phyloP scores from a whole-genome alignment of 2,113 vertebrate species.

The Stomatorhinus ivindoensis region DNA sequence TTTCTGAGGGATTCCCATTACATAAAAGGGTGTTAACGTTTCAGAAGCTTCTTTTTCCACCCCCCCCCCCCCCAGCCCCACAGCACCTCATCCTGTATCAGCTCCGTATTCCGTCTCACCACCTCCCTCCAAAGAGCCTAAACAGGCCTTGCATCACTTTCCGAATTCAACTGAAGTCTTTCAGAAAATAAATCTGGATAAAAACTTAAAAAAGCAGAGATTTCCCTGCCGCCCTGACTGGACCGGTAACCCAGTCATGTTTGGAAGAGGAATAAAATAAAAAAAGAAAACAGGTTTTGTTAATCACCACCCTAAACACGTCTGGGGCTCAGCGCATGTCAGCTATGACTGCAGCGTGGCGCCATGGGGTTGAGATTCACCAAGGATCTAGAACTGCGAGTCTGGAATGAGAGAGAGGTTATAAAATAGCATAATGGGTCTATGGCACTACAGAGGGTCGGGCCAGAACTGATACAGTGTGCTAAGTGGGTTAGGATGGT shows the following conservation, averaged over 20 bases:
- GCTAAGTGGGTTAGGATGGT: neutral
- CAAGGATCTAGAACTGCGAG: neutral
- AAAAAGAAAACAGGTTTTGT: neutral
- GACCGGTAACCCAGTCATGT: neutral
- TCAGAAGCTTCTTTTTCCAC: neutral
- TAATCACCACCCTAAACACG: neutral
- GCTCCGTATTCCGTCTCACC: neutral
- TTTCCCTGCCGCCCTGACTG: neutral
- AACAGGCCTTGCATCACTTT: slow-evolving; percentile 7
- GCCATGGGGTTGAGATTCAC: neutral
- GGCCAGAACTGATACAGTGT: neutral
- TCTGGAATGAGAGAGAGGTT: neutral
- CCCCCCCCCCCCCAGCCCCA: neutral
- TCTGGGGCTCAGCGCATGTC: neutral
- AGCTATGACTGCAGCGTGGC: neutral
- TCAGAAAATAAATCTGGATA: neutral
- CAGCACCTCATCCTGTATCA: neutral
- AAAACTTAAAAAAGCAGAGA: neutral
- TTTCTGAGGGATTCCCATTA: neutral
- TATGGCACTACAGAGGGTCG: neutral
- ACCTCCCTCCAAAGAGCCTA: neutral
- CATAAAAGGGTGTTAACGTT: neutral
- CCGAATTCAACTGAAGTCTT: neutral
- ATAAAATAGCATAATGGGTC: neutral
- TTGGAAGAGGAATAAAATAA: neutral